These are phyloP conservation scores for Micromesistius poutassou DNA, from an alignment of 2,797 vertebrate genomes.

Conservation along the genomic window DNA sequence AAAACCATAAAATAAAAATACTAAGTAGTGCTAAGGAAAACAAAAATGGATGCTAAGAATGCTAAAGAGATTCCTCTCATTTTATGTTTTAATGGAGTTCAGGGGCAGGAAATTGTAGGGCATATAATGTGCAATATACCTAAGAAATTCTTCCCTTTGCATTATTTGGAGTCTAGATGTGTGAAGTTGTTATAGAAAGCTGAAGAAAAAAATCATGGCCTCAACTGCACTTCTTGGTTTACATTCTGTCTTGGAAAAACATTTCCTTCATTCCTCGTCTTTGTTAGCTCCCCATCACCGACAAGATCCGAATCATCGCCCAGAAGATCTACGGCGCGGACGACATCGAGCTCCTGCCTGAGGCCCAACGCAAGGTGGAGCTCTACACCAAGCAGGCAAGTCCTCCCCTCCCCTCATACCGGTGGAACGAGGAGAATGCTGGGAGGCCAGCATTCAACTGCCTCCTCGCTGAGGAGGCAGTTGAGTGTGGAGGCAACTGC, in stretches of 20 bases:
- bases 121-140: too few species aligned
- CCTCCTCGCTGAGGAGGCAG: background rate
- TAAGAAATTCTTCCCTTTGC: too few species aligned
- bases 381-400: constrained; percentile 93
- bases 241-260: background rate
- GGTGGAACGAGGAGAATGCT: background rate
- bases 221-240: background rate
- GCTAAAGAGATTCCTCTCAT: too few species aligned
- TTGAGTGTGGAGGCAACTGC: too few species aligned
- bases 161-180: too few species aligned
- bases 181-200: background rate
- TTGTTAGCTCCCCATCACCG: constrained; percentile 81
- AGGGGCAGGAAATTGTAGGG: too few species aligned
- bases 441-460: too few species aligned
- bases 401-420: background rate
- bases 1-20: too few species aligned
- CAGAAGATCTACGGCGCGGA: constrained; percentile 93
- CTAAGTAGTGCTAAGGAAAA: too few species aligned
- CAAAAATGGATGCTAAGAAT: too few species aligned
- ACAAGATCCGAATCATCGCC: constrained; percentile 94
- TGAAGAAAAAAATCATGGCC: background rate
- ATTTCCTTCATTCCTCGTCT: background rate
- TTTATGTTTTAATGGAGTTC: too few species aligned
- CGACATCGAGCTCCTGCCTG: constrained; percentile 90
- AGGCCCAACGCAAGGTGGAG: constrained; percentile 87